phyloP scores from a whole-genome alignment of 2,113 vertebrate species.

The Sylvilagus bachmani region DNA sequence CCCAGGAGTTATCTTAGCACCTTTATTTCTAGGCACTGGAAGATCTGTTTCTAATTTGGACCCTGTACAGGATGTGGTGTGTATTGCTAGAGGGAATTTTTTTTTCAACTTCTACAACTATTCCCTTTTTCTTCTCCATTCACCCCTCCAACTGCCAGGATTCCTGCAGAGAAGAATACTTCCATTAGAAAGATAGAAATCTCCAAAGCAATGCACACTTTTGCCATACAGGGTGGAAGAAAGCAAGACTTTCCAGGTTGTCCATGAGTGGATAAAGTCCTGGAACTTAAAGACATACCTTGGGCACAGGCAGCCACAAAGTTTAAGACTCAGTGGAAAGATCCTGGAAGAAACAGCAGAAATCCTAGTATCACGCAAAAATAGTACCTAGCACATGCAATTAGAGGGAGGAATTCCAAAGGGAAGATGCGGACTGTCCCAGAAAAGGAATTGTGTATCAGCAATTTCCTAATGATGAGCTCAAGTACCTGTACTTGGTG shows the following conservation, averaged over 20 bases:
- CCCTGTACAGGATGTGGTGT: conserved; percentile 25
- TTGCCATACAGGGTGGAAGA: neutral
- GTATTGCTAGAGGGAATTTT: conserved; percentile 26
- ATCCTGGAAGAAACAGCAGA: neutral
- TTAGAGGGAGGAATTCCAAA: neutral
- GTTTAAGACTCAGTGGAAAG: neutral
- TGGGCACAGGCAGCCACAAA: conserved; percentile 2
- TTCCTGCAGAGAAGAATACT: neutral
- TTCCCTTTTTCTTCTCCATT: neutral
- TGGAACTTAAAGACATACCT: neutral
- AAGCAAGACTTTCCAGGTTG: neutral
- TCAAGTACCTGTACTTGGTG: neutral
- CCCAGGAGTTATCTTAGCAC: neutral
- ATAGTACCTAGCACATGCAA: too few relatives aligned
- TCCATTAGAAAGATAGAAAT: neutral
- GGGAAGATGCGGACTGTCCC: neutral
- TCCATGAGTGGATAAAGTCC: neutral
- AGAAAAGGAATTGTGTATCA: neutral
- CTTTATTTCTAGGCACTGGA: conserved; percentile 23
- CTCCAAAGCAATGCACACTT: neutral
- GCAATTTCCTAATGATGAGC: neutral
- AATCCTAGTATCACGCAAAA: neutral
- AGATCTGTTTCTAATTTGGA: conserved; percentile 65
- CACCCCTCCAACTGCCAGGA: neutral
- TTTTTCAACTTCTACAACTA: conserved; percentile 21